A percentile compares a stretch with the other conserved stretches of the same genome.
Conservation (phyloP, 2,888 invertebrate genomes). For the Latheticus oryzae region DNA sequence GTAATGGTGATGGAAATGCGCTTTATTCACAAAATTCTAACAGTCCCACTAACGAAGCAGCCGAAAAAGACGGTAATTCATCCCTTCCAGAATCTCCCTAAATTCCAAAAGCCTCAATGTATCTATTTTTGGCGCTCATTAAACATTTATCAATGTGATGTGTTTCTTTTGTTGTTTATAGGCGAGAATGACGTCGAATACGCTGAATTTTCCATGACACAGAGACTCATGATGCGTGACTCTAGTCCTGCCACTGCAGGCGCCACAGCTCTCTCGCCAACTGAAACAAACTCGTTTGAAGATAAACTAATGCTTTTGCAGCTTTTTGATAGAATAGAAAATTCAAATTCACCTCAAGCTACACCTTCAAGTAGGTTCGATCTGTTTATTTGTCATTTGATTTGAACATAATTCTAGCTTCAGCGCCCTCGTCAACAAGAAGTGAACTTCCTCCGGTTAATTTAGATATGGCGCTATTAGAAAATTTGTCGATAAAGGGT, state of each 20-base stretch:
- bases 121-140: conserved; percentile 22
- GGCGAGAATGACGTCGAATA: conserved; percentile 79
- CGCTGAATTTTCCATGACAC: conserved; percentile 69
- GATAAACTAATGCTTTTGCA: conserved; percentile 73
- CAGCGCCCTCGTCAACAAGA: conserved; percentile 9
- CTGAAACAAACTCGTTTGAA: conserved; percentile 58
- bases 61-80: conserved; percentile 54
- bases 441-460: conserved; percentile 56
- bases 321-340: conserved; percentile 43
- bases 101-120: conserved; percentile 9
- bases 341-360: conserved; percentile 23
- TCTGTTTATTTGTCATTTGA: not conserved
- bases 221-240: conserved; percentile 61
- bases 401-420: conserved; percentile 10
- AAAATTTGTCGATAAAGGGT: conserved; percentile 44
- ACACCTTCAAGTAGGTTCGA: conserved; percentile 4
- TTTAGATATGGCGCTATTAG: conserved; percentile 51
- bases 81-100: conserved; percentile 44
- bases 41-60: conserved; percentile 53
- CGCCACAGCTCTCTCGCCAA: conserved; percentile 51
- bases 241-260: conserved; percentile 51
- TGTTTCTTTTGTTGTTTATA: conserved; percentile 48
- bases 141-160: conserved; percentile 18
- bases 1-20: conserved; percentile 32
- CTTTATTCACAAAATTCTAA: conserved; percentile 37